Evolutionary conservation across 2,797 vertebrate genomes (phyloP), one percentile per base, ranked within the genome.

Genomic region (Tauraco hartlaubi): DNA sequence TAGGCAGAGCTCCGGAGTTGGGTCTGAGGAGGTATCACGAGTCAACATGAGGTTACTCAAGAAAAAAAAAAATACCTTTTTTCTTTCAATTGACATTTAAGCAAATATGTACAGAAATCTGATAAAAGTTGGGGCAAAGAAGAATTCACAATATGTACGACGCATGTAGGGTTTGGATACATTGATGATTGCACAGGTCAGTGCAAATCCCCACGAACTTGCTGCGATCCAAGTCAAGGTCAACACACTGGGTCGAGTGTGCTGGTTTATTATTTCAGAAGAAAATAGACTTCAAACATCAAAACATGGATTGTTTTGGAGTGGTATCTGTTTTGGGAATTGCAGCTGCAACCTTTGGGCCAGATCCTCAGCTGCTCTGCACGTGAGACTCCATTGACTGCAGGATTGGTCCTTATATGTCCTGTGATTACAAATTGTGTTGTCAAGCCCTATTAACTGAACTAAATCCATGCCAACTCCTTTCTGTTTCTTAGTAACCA

Each of bases 401-500:
- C n/a, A 12, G 71, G 78, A 26, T 59, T 64, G 39, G 71, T 68
- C 73, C 64, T 49, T 78, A 4, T 46, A 21, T 72, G 73, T 55
- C 18, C 88, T 74, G 11, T 63, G 88, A 48, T 69, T 91, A 51
- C 61, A 72, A 39, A 56, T 59, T 28, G 51, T 56, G 31, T 16
- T 62, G 48, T 85, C 20, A 12, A 76, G 39, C 71, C 61, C 88
- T 93, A 29, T 61, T 85, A 56, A n/a, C 72, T 71, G 63, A 82
- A 96, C 91, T 96, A 86, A 97, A 97, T 69, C 85, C 84, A 67
- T 96, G 77, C 84, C 94, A 74, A 83, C 90, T 46, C 94, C 79
- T 98, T 98, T 99, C 97, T 99, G 96, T 98, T 98, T 97, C 98
- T 98, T 95, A 99, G 98, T 99, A 96, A 98, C 98, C 98, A 97